These are phyloP conservation scores for Eulimnadia texana DNA, from an alignment of 1,140 invertebrate genomes.

Conservation along the genomic window DNA sequence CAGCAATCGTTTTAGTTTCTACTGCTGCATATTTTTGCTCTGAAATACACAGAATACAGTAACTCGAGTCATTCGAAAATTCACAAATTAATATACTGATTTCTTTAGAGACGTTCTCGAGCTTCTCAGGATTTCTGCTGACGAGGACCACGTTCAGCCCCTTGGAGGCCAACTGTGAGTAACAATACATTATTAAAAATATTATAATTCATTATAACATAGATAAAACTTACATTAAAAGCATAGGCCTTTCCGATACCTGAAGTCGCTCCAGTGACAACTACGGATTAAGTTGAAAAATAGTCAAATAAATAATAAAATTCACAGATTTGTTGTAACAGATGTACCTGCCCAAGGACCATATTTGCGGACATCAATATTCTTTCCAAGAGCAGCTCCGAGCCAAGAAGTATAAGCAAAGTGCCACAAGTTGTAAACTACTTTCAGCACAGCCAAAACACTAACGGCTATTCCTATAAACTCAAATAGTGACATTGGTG, in stretches of 20 bases:
- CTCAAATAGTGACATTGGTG: too few species aligned
- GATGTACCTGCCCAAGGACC: slow-evolving; percentile 3
- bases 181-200: not conserved
- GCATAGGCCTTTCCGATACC: slow-evolving; percentile 85
- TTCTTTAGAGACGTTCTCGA: slow-evolving; percentile 62
- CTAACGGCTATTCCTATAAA: too few species aligned
- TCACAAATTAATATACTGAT: slow-evolving; percentile 42
- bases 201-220: not conserved
- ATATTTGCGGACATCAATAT: not conserved
- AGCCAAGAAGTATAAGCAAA: not conserved
- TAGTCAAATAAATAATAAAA: not conserved
- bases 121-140: slow-evolving; percentile 64
- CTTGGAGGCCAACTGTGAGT: not conserved
- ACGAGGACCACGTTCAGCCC: slow-evolving; percentile 53
- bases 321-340: too few species aligned
- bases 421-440: not conserved
- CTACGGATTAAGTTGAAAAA: slow-evolving; percentile 34
- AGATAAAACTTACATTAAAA: slow-evolving; percentile 38
- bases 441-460: too few species aligned
- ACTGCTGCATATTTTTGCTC: slow-evolving; percentile 44
- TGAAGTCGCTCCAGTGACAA: slow-evolving; percentile 80
- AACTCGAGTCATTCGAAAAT: not conserved
- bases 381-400: not conserved
- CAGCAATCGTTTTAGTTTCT: slow-evolving; percentile 61
- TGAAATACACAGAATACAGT: slow-evolving; percentile 20